Evolutionary conservation across 2,113 vertebrate genomes (phyloP), one percentile per base, ranked within the genome.

Genomic region (Silurus asotus): DNA sequence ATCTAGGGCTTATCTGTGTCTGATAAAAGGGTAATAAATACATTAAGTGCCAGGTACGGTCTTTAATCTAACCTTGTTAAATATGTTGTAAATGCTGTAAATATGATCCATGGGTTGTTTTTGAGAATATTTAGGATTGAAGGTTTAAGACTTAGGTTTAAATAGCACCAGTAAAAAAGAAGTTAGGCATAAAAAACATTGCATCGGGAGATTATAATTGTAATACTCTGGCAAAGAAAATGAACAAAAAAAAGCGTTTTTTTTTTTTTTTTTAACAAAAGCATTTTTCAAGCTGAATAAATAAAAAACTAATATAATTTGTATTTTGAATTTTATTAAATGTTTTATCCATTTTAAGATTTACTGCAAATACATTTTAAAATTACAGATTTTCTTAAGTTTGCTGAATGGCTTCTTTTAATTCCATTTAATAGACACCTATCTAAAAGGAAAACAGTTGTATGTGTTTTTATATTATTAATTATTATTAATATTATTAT

Each of bases 21-120:
- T 81, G 56, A 81, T 81, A 81, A 0, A 37, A 59, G 15, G 7
- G 65, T 81, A 61, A 62, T 86, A 86, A 86, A 81, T 48, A 61
- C 78, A 19, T 48, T 19, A 74, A 37, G 55, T 62, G 23, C 67
- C 86, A 81, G 53, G 69, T 25, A 75, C 69, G 5, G 58, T 49
- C 23, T 28, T 15, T 20, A 19, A 84, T 72, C 59, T 69, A n/a
- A 64, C 81, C 61, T 89, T 56, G 28, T 75, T 89, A 28, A 80
- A 74, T 23, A 61, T 62, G 45, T 17, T 85, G 45, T 87, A 82
- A 86, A 83, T 19, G 25, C 59, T 64, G 48, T 89, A 62, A 87
- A 23, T 80, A 79, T 87, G 75, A 81, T 49, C 45, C 37, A 80
- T 70, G 28, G 56, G 69, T 81, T 77, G 81, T 65, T 59, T 64